A percentile compares a stretch with the other conserved stretches of the same genome.
Evolutionary conservation across 1,140 invertebrate species (phyloP).

Genomic region (Dicyema japonicum): DNA sequence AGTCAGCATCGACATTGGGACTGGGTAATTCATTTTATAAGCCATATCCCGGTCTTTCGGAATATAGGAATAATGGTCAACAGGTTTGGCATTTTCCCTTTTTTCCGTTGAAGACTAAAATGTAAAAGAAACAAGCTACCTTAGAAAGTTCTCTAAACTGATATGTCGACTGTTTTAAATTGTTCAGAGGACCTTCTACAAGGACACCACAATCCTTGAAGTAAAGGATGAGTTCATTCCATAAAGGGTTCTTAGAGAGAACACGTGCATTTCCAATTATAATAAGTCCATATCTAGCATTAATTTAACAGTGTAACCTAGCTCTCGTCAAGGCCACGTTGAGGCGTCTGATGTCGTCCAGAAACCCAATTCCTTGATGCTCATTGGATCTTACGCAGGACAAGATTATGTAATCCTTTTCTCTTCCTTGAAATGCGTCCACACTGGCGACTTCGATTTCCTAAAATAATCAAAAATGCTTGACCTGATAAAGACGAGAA

Average conservation of each 20-base stretch:
- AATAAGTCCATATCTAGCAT: constrained; percentile 37
- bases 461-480: constrained; percentile 7
- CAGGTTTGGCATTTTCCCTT: too few species aligned
- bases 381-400: constrained; percentile 55
- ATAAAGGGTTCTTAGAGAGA: constrained; percentile 72
- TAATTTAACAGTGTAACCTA: constrained; percentile 28
- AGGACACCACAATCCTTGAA: constrained; percentile 89
- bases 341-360: constrained; percentile 74
- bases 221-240: constrained; percentile 84
- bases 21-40: too few species aligned
- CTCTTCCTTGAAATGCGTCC: constrained; percentile 69
- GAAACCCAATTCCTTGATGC: constrained; percentile 60
- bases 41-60: too few species aligned
- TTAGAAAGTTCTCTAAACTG: too few species aligned
- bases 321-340: constrained; percentile 89
- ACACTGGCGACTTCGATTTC: constrained; percentile 97
- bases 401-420: constrained; percentile 86
- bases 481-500: constrained; percentile 56
- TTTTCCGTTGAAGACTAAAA: too few species aligned
- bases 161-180: constrained; percentile 73
- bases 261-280: constrained; percentile 97
- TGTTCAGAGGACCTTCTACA: constrained; percentile 82
- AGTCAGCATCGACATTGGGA: too few species aligned
- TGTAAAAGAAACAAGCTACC: too few species aligned
- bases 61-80: too few species aligned